Conservation (phyloP, 1,140 invertebrate genomes). For the Neodiprion lecontei region DNA sequence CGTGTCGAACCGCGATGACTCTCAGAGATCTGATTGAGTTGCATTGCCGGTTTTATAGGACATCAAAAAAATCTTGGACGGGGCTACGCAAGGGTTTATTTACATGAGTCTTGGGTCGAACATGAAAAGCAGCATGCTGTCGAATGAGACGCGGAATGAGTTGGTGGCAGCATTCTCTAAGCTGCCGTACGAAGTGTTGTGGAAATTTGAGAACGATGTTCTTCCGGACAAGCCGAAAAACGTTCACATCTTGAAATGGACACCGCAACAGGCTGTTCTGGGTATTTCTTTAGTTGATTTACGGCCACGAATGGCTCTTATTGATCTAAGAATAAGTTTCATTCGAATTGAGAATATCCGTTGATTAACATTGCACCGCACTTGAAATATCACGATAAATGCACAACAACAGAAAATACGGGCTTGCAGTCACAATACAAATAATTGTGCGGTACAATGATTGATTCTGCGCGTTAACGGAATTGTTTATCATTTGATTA, state of each 20-base stretch:
- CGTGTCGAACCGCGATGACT: slow-evolving; percentile 11
- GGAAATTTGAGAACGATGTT: slow-evolving; percentile 40
- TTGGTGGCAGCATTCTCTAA: slow-evolving; percentile 62
- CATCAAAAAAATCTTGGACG: slow-evolving; percentile 55
- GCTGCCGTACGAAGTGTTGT: slow-evolving; percentile 40
- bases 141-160: slow-evolving; percentile 25
- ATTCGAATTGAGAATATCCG: too few species aligned
- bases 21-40: neutral
- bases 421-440: too few species aligned
- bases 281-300: slow-evolving; percentile 27
- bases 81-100: slow-evolving; percentile 63
- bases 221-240: slow-evolving; percentile 36
- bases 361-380: too few species aligned
- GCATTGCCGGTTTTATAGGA: slow-evolving; percentile 43
- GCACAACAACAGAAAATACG: too few species aligned
- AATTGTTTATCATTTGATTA: neutral
- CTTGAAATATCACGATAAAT: too few species aligned
- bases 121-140: slow-evolving; percentile 43
- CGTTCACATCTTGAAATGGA: slow-evolving; percentile 49
- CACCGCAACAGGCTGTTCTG: slow-evolving; percentile 53
- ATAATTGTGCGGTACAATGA: neutral
- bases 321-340: too few species aligned
- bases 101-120: slow-evolving; percentile 66
- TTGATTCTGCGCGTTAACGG: neutral
- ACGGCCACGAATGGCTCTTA: too few species aligned